phyloP scores from a whole-genome alignment of 2,888 invertebrate species.

The Aricia artaxerxes region DNA sequence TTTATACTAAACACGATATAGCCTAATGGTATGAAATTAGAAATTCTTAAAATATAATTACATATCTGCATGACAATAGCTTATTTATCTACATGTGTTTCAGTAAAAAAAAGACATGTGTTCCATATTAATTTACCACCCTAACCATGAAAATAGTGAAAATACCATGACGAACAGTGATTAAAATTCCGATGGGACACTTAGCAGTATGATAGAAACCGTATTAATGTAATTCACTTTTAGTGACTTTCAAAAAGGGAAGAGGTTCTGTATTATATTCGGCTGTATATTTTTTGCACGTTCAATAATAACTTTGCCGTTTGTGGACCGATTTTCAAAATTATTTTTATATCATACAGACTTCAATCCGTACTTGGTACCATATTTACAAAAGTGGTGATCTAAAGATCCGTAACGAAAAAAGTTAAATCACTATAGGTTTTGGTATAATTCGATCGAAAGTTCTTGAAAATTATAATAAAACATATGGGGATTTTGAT shows the following conservation, averaged over 20 bases:
- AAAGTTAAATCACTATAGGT: too few species aligned
- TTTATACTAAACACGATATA: background rate
- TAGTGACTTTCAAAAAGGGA: background rate
- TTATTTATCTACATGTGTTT: background rate
- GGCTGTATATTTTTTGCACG: background rate
- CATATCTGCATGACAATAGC: background rate
- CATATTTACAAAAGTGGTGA: background rate
- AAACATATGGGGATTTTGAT: too few species aligned
- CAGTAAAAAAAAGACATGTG: background rate
- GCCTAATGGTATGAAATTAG: slow-evolving; percentile 6
- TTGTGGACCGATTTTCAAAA: background rate
- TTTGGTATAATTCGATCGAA: background rate
- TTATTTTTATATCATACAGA: background rate
- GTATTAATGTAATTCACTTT: background rate
- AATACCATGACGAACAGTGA: background rate
- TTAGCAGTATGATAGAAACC: background rate
- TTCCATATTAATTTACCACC: background rate
- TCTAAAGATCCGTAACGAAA: too few species aligned
- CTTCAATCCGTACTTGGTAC: background rate
- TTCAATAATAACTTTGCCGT: background rate
- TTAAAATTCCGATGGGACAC: slow-evolving; percentile 1
- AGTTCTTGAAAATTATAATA: too few species aligned
- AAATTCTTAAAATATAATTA: background rate
- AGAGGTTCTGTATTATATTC: too few species aligned
- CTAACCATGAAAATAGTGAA: background rate